Percentiles rank a stretch among this genome's conserved stretches.
These are phyloP conservation scores for Malacoctenus gilli DNA, from an alignment of 2,797 vertebrate species.

Conservation along the genomic window DNA sequence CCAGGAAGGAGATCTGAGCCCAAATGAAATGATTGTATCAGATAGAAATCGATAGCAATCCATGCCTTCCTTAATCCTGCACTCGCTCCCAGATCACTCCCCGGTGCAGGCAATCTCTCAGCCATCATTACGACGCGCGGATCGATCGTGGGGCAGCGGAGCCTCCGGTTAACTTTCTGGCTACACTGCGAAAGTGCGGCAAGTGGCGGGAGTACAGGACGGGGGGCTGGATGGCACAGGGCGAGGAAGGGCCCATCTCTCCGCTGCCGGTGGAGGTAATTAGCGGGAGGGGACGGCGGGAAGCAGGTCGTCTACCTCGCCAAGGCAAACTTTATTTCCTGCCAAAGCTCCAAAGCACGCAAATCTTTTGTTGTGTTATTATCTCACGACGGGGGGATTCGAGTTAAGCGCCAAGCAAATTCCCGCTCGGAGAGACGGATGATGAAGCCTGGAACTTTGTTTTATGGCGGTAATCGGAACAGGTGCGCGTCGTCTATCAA, in stretches of 20 bases:
- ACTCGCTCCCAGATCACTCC: conserved; percentile 77
- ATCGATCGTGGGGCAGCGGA: conserved; percentile 74
- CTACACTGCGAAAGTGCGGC: conserved; percentile 63
- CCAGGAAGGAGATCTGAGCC: conserved; percentile 79
- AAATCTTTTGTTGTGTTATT: conserved; percentile 62
- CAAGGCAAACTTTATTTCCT: conserved; percentile 45
- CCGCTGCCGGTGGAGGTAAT: conserved; percentile 68
- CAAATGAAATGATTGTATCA: conserved; percentile 87
- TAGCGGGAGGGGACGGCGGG: conserved; percentile 63
- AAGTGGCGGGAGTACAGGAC: conserved; percentile 39
- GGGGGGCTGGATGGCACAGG: too few species aligned
- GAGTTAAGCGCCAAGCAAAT: conserved; percentile 54
- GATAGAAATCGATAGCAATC: conserved; percentile 85
- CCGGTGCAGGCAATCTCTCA: conserved; percentile 81
- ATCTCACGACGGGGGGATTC: conserved; percentile 60
- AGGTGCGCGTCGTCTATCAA: conserved; percentile 68
- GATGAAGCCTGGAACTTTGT: conserved; percentile 50
- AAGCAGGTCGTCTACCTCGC: conserved; percentile 53
- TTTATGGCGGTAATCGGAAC: conserved; percentile 63
- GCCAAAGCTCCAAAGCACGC: conserved; percentile 56
- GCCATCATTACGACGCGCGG: conserved; percentile 78
- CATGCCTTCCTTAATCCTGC: conserved; percentile 83
- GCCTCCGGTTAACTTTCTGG: conserved; percentile 70
- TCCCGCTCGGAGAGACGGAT: conserved; percentile 58
- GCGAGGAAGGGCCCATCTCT: too few species aligned